Evolutionary conservation across 2,888 invertebrate species (phyloP), one percentile per base, ranked within the genome.

Genomic region (Carpatolechia fugitivella): DNA sequence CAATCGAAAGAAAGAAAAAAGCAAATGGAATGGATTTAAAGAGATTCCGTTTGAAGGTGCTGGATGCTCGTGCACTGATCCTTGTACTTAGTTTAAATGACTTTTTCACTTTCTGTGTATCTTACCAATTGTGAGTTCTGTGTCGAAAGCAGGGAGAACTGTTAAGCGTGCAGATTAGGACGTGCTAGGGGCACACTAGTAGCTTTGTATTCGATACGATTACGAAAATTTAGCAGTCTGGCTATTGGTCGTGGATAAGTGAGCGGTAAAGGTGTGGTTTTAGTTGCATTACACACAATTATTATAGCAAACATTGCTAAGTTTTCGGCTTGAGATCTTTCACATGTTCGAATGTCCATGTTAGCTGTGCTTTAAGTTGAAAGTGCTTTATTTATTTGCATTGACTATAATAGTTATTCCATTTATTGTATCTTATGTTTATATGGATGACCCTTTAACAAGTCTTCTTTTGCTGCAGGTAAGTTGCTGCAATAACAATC

Each of bases 11-110:
- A n/a, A 13, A 44, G 29, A 24, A 29, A 70, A 68, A 67, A 77
- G 73, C 74, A 74, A 77, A 78, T 78, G 72, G 72, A 76, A 72
- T 66, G 67, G 61, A 60, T 58, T 70, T 75, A 78, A 78, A 80
- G 74, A 74, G 66, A 74, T 73, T 76, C 72, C 29, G 20, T 72
- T 70, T 66, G 59, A 66, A 20, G 30, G 71, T 74, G 72, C 18
- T 18, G 18, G 30, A 70, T 74, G 72, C 18, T 18, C 10, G 20
- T 70, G 68, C 64, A 60, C 55, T 73, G 73, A 72, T 72, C 74
- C 67, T 74, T 70, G 71, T 74, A 63, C 56, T 53, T 47, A 47
- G 30, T 31, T 47, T 31, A 31, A 31, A 47, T 47, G 14, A 31
- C 47, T 47, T 47, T 41, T 47, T 47, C 31, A 47, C 30, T 31